phyloP scores from a whole-genome alignment of 2,113 vertebrate genomes.

The Mastomys coucha region DNA sequence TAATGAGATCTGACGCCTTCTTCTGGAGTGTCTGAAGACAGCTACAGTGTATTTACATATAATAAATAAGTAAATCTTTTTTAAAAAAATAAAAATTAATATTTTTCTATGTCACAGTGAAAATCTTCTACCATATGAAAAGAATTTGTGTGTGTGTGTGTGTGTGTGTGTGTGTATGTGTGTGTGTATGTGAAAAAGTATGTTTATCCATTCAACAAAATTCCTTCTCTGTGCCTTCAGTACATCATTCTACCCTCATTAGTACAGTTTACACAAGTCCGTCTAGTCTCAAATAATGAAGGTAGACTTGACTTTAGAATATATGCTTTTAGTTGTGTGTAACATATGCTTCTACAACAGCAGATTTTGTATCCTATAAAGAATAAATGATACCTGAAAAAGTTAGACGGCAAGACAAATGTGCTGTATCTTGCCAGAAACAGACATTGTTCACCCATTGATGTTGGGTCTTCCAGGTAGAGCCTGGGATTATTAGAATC shows the following conservation, averaged over 20 bases:
- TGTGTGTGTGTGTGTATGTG: too few species aligned
- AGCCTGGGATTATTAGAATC: not conserved
- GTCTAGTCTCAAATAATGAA: not conserved
- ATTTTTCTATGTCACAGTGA: not conserved
- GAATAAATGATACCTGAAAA: not conserved
- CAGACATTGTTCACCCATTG: not conserved
- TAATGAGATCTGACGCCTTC: too few species aligned
- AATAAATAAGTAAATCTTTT: too few species aligned
- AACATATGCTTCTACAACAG: not conserved
- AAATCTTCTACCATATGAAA: not conserved
- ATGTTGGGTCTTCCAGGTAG: not conserved
- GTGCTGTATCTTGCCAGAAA: not conserved
- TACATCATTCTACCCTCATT: not conserved
- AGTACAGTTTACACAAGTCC: not conserved
- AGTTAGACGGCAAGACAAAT: not conserved
- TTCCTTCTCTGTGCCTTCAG: not conserved
- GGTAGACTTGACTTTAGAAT: not conserved
- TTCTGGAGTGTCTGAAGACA: too few species aligned
- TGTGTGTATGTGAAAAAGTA: not conserved
- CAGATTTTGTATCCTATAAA: not conserved
- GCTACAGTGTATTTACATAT: too few species aligned
- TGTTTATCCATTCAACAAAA: not conserved
- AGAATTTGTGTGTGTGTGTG: not conserved
- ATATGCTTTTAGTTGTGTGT: not conserved
- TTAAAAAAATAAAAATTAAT: not conserved